These are phyloP conservation scores for Numida meleagris DNA, from an alignment of 2,113 vertebrate species.

Conservation along the genomic window DNA sequence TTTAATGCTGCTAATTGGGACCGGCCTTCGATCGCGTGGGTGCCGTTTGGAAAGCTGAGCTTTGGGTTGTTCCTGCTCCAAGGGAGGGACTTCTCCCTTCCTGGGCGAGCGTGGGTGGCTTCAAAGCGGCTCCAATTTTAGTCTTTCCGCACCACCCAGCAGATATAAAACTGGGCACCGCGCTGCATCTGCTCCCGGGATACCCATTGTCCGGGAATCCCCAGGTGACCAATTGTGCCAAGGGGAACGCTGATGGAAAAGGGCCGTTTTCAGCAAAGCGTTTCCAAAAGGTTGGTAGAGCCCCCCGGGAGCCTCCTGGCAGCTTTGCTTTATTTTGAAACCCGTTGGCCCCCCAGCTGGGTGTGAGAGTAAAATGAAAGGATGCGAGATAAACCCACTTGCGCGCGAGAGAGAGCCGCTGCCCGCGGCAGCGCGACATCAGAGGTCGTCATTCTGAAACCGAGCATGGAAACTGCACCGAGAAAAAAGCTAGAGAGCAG, in stretches of 20 bases:
- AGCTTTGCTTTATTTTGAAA: neutral
- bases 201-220: neutral
- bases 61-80: neutral
- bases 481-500: slow-evolving; percentile 25
- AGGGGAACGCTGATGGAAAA: neutral
- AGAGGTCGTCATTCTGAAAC: slow-evolving; percentile 73
- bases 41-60: neutral
- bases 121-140: slow-evolving; percentile 5
- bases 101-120: neutral
- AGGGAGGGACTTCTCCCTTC: neutral
- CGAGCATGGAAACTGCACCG: slow-evolving; percentile 67
- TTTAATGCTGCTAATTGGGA: rapidly evolving
- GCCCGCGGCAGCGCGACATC: neutral
- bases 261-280: neutral
- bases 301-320: slow-evolving; percentile 16
- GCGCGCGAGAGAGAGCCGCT: neutral
- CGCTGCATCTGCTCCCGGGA: neutral
- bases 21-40: rapidly evolving
- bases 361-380: slow-evolving; percentile 32
- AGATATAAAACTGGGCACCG: neutral
- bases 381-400: slow-evolving; percentile 11
- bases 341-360: neutral
- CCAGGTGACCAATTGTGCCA: neutral
- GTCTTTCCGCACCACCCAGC: neutral
- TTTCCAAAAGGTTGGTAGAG: neutral